Percentiles rank a stretch among this genome's conserved stretches.
Conservation (phyloP, 2,888 invertebrate species). For the Pyrrhia umbra region DNA sequence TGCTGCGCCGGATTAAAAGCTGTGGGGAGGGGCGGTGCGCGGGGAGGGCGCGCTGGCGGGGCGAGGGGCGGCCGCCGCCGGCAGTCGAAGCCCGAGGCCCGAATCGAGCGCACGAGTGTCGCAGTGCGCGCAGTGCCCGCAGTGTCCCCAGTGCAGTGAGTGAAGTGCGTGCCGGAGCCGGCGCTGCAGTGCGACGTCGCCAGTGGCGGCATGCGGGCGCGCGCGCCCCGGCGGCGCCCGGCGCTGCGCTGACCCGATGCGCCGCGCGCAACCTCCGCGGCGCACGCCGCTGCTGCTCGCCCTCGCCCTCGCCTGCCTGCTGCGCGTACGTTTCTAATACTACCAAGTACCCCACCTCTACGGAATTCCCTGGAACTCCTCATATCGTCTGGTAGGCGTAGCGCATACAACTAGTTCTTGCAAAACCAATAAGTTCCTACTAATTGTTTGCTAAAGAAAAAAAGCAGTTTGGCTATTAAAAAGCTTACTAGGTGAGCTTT, state of each 20-base stretch:
- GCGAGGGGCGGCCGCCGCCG: slow-evolving; percentile 70
- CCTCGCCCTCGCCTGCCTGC: slow-evolving; percentile 84
- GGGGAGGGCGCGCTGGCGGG: slow-evolving; percentile 51
- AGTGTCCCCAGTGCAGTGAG: slow-evolving; percentile 56
- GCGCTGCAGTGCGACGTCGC: slow-evolving; percentile 47
- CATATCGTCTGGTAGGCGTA: too few relatives aligned
- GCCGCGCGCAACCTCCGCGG: slow-evolving; percentile 81
- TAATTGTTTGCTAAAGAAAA: too few relatives aligned
- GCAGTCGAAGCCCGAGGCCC: slow-evolving; percentile 76
- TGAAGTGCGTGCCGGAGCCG: slow-evolving; percentile 59
- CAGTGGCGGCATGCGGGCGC: slow-evolving; percentile 75
- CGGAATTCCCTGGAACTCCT: too few relatives aligned
- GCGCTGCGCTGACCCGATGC: slow-evolving; percentile 83
- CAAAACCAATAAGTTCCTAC: too few relatives aligned
- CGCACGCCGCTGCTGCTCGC: slow-evolving; percentile 83
- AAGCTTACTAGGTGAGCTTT: not conserved
- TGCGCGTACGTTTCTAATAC: slow-evolving; percentile 80
- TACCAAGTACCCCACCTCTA: too few relatives aligned
- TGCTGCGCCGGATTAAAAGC: slow-evolving; percentile 71
- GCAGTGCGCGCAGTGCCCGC: slow-evolving; percentile 45
- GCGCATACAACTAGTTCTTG: too few relatives aligned
- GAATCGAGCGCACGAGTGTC: slow-evolving; percentile 75
- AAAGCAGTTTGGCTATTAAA: not conserved
- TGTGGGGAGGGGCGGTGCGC: slow-evolving; percentile 56
- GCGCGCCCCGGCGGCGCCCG: slow-evolving; percentile 74